A percentile compares a stretch with the other conserved stretches of the same genome.
These are phyloP conservation scores for Cyclargus thomasi DNA, from an alignment of 1,140 invertebrate genomes.

Conservation along the genomic window DNA sequence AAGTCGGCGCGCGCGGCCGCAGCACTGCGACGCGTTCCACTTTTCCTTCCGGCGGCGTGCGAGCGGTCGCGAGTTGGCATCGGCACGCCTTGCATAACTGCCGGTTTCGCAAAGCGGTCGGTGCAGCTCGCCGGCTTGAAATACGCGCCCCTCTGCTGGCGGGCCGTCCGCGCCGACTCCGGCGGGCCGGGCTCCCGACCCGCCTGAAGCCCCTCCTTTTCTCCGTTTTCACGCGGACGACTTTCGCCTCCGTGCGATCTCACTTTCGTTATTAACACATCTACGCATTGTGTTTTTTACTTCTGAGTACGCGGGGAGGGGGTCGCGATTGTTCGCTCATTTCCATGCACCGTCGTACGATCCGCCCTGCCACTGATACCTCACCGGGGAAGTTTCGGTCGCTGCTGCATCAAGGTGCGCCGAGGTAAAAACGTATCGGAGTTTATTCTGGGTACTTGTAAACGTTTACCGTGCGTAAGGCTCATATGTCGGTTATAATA, in stretches of 20 bases:
- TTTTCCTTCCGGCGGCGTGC: constrained; percentile 71
- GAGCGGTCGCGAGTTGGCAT: constrained; percentile 66
- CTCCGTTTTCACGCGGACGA: constrained; percentile 58
- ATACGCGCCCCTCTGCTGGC: constrained; percentile 54
- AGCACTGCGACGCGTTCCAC: constrained; percentile 71
- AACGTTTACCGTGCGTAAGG: constrained; percentile 34
- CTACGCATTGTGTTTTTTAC: constrained; percentile 34
- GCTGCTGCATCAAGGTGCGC: background rate
- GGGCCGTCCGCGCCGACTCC: constrained; percentile 43
- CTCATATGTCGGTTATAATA: constrained; percentile 57
- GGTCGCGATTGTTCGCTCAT: constrained; percentile 40
- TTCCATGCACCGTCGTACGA: constrained; percentile 53
- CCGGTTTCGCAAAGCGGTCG: constrained; percentile 65
- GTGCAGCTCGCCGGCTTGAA: constrained; percentile 64
- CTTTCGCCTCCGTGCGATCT: constrained; percentile 54
- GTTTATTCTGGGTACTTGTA: constrained; percentile 19
- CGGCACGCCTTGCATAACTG: constrained; percentile 68
- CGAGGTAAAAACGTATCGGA: constrained; percentile 1
- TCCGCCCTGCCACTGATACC: constrained; percentile 42
- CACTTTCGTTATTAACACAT: constrained; percentile 55
- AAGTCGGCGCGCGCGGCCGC: constrained; percentile 61
- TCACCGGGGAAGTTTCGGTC: background rate
- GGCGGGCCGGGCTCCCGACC: constrained; percentile 24
- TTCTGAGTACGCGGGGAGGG: constrained; percentile 37
- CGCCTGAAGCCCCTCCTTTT: constrained; percentile 48